Evolutionary conservation across 1,140 invertebrate genomes (phyloP).

Genomic region (Drosophila varians): DNA sequence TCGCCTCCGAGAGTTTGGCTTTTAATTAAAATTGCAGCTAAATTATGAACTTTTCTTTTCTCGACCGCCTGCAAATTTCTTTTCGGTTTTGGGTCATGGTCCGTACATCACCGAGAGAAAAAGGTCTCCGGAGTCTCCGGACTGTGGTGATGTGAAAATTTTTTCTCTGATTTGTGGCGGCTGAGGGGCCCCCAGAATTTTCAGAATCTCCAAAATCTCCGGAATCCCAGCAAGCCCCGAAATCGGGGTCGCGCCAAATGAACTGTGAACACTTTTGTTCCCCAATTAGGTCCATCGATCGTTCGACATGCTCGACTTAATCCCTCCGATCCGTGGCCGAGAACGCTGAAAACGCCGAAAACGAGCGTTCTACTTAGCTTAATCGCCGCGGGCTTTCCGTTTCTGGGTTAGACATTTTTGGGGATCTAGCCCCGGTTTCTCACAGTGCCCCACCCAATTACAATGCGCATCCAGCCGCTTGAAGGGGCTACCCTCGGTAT

Average conservation of each 20-base stretch:
- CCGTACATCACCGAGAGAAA: conserved; percentile 27
- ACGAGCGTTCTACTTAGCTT: conserved; percentile 61
- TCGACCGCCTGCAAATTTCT: conserved; percentile 71
- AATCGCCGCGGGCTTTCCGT: conserved; percentile 52
- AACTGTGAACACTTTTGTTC: conserved; percentile 76
- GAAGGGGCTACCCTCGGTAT: background rate
- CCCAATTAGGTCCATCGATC: conserved; percentile 68
- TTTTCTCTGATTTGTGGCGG: background rate
- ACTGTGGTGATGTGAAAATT: conserved; percentile 38
- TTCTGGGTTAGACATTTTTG: conserved; percentile 12
- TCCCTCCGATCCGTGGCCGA: too few relatives aligned
- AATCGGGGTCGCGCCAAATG: conserved; percentile 40
- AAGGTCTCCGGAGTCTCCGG: background rate
- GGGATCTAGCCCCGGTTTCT: conserved; percentile 8
- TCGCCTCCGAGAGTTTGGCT: conserved; percentile 35
- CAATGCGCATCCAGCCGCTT: conserved; percentile 34
- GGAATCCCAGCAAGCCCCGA: background rate
- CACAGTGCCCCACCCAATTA: conserved; percentile 61
- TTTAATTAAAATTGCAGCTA: conserved; percentile 76
- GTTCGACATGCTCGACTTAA: conserved; percentile 49
- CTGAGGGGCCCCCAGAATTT: background rate
- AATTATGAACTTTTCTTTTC: conserved; percentile 80
- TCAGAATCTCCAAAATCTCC: background rate
- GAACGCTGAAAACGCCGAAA: too few relatives aligned
- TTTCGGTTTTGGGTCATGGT: conserved; percentile 50